Evolutionary conservation across 2,888 invertebrate genomes (phyloP).

Genomic region (Cacoxenus indagator): DNA sequence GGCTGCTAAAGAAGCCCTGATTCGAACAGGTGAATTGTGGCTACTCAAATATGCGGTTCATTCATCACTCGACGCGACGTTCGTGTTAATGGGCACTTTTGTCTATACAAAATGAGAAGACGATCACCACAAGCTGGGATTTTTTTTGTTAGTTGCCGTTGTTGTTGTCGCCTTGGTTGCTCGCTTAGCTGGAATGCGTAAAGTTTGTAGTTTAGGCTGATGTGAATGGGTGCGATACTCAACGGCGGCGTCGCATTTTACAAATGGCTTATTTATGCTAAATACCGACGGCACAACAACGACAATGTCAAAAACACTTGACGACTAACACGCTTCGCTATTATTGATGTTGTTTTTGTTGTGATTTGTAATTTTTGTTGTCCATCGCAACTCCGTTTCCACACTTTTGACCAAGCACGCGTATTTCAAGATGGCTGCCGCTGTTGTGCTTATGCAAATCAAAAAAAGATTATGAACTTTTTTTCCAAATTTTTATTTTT

Average conservation of each 20-base stretch:
- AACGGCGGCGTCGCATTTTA: conserved; percentile 25
- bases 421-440: conserved; percentile 4
- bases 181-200: background rate
- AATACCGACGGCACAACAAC: conserved; percentile 34
- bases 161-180: background rate
- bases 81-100: conserved; percentile 7
- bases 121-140: background rate
- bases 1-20: background rate
- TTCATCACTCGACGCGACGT: conserved; percentile 15
- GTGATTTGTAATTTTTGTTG: too few species aligned
- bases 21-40: conserved; percentile 7
- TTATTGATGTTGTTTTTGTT: too few species aligned
- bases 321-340: too few species aligned
- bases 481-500: conserved; percentile 24
- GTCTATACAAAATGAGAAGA: background rate
- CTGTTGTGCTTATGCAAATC: conserved; percentile 42
- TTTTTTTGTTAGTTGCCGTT: background rate
- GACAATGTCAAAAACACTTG: conserved; percentile 23
- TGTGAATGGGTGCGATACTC: background rate
- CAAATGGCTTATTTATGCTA: conserved; percentile 56
- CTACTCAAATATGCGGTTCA: conserved; percentile 6
- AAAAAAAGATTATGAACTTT: background rate
- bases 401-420: background rate
- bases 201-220: conserved; percentile 9
- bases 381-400: too few species aligned